Percentiles rank a stretch among this genome's conserved stretches.
These are phyloP conservation scores for Gyps fulvus DNA, from an alignment of 2,113 vertebrate species.

Conservation along the genomic window DNA sequence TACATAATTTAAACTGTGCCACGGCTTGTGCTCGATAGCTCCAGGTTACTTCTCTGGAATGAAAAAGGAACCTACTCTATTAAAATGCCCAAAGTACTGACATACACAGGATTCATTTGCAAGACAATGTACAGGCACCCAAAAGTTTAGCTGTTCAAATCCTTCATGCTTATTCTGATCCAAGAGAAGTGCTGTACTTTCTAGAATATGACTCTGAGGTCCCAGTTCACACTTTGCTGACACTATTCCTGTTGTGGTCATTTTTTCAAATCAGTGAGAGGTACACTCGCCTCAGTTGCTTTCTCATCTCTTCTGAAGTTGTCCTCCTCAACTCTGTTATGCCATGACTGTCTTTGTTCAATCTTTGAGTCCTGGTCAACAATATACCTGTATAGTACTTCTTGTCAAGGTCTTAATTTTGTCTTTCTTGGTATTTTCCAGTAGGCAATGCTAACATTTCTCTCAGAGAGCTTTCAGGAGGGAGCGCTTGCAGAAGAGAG, in stretches of 20 bases:
- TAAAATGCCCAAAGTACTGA: neutral
- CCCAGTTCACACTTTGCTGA: neutral
- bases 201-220: neutral
- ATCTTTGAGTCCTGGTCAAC: neutral
- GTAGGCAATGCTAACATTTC: neutral
- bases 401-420: neutral
- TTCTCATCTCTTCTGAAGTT: neutral
- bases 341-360: neutral
- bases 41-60: neutral
- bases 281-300: neutral
- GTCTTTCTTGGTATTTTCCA: neutral
- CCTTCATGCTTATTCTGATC: neutral
- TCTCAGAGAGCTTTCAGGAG: neutral
- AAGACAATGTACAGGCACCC: neutral
- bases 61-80: neutral
- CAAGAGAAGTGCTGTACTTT: neutral
- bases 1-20: neutral
- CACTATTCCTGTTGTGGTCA: neutral
- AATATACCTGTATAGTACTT: neutral
- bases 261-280: neutral
- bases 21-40: neutral
- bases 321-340: neutral
- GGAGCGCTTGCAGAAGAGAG: neutral
- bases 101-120: neutral
- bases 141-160: neutral